Percentiles rank a stretch among this genome's conserved stretches.
Conservation (phyloP, 1,140 invertebrate species). For the Teleogryllus occipitalis region DNA sequence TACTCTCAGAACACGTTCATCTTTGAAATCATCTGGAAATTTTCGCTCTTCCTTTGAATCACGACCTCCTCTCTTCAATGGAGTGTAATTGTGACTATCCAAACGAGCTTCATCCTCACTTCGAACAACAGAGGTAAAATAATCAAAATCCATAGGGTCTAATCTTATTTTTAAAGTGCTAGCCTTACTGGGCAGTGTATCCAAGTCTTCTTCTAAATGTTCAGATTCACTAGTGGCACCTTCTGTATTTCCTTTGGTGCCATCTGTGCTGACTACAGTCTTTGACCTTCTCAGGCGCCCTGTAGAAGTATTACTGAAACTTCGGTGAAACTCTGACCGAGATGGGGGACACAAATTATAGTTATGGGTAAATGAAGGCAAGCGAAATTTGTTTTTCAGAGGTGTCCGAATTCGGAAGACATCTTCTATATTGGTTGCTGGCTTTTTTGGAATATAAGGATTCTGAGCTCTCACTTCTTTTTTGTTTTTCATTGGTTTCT, state of each 20-base stretch:
- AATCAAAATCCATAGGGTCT: slow-evolving; percentile 55
- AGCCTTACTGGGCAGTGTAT: slow-evolving; percentile 35
- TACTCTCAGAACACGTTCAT: slow-evolving; percentile 43
- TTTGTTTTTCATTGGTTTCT: slow-evolving; percentile 6
- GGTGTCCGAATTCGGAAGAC: slow-evolving; percentile 13
- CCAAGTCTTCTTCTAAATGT: slow-evolving; percentile 7
- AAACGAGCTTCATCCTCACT: slow-evolving; percentile 43
- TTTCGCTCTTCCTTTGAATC: slow-evolving; percentile 6
- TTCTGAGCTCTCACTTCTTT: slow-evolving; percentile 1
- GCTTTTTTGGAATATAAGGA: slow-evolving; percentile 13
- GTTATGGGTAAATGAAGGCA: neutral
- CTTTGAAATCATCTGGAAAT: slow-evolving; percentile 42
- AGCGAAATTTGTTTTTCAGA: slow-evolving; percentile 9
- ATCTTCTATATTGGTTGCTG: slow-evolving; percentile 12
- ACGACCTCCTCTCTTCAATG: slow-evolving; percentile 13
- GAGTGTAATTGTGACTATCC: slow-evolving; percentile 27
- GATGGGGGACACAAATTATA: slow-evolving; percentile 9
- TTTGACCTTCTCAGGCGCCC: neutral
- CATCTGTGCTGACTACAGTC: neutral
- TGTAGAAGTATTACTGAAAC: slow-evolving; percentile 16
- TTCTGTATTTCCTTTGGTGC: neutral
- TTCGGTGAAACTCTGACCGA: slow-evolving; percentile 14
- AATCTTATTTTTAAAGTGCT: slow-evolving; percentile 46
- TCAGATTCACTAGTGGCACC: slow-evolving; percentile 19
- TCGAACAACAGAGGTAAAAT: slow-evolving; percentile 48